Base-by-base conservation (phyloP, 2,888 invertebrate genomes). In the Oxyscelio sp. region DNA sequence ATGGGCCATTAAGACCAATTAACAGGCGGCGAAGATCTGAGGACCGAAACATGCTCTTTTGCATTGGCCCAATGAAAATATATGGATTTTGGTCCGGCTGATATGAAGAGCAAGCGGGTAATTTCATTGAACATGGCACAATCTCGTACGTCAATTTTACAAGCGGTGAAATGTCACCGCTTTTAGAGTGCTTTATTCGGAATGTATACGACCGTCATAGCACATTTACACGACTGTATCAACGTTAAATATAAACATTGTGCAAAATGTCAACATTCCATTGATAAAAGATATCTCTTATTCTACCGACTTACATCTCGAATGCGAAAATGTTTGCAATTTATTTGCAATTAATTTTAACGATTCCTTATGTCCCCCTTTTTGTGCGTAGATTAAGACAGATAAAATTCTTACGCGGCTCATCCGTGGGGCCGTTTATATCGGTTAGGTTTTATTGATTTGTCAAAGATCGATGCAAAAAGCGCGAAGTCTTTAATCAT, bases 1-100 rank as follows among this genome's bases (percentile, higher is more conserved):
- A 89, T 73, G 89, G 88, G 83, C 89, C 90, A 91, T 93, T 91
- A 92, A 90, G 88, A 87, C 88, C 88, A 90, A 91, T 92, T 91
- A 91, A 90, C 87, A 75, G 86, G 88, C 91, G 91, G 91, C 89
- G 73, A 89, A 89, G 89, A 89, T 90, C 89, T 86, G 79, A 90
- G 73, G 71, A 81, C 52, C 59, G 78, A 34, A 52, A 75, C 79
- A n/a, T n/a, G n/a, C 68, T 73, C 73, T 74, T 74, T 78, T 68
- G 78, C 83, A 74, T 68, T 74, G 79, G 78, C 27, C 79, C 79
- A 70, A 79, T 79, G 79, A 84, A 84, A 84, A 79, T 84, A 66
- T 79, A 80, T 84, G 79, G 84, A 83, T 77, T 71, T 70, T 54
- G 65, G 70, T 70, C 17, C 58, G 75, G 71, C 70, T 77, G 77